Percentiles rank a stretch among this genome's conserved stretches.
Evolutionary conservation across 2,797 vertebrate genomes (phyloP).

Genomic region (Periparus ater): DNA sequence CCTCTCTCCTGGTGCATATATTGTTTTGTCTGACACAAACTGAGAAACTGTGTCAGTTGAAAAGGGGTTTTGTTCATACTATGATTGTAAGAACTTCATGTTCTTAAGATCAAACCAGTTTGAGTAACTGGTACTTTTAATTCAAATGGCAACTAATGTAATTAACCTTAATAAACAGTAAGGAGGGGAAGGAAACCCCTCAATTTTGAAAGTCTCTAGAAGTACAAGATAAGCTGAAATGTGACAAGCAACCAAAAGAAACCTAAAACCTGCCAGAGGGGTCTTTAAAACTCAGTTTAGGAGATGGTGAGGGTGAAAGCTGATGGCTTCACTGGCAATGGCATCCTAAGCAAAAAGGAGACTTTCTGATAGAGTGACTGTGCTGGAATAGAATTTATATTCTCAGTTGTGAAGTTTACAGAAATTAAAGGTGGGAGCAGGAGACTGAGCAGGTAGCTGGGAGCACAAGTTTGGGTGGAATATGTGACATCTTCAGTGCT

Average conservation of each 20-base stretch:
- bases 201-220: background rate
- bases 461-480: background rate
- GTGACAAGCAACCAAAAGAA: background rate
- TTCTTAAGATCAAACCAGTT: background rate
- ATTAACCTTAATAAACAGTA: background rate
- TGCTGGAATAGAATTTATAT: background rate
- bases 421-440: background rate
- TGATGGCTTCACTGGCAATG: background rate
- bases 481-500: rapidly evolving
- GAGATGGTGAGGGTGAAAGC: background rate
- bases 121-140: background rate
- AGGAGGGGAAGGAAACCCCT: background rate
- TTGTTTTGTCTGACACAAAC: background rate
- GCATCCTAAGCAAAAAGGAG: background rate
- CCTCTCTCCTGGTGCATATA: rapidly evolving
- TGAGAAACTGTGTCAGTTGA: background rate
- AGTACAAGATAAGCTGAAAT: background rate
- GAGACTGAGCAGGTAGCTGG: background rate
- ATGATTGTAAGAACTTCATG: background rate
- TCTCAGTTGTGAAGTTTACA: background rate
- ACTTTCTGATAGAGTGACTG: background rate
- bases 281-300: background rate
- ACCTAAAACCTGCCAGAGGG: background rate
- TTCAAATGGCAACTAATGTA: background rate
- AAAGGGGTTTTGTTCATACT: background rate